Conservation (phyloP, 2,113 vertebrate species). For the Hyaena hyaena region DNA sequence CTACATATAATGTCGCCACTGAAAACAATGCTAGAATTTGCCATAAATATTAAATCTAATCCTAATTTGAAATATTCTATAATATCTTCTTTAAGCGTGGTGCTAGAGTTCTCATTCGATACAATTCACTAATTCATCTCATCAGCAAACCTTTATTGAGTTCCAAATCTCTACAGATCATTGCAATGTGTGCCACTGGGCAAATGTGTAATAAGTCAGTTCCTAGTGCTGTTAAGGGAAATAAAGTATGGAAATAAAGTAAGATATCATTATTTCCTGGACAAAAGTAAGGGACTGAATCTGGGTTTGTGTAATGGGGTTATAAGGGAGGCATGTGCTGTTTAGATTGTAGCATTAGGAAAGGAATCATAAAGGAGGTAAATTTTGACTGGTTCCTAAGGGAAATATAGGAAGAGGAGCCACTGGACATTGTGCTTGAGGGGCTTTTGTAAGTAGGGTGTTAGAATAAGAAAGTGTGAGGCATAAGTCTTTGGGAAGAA, state of each 20-base stretch:
- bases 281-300: neutral
- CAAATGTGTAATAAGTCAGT: rapidly evolving
- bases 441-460: neutral
- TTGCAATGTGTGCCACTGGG: rapidly evolving
- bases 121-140: neutral
- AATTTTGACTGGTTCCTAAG: neutral
- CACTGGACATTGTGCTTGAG: neutral
- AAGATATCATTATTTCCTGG: neutral
- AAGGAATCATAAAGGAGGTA: neutral
- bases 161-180: neutral
- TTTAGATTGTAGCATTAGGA: neutral
- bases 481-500: neutral
- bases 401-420: rapidly evolving
- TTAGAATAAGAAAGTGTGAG: neutral
- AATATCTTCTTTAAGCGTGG: too few species aligned
- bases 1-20: rapidly evolving
- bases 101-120: rapidly evolving
- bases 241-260: too few species aligned
- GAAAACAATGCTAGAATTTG: too few species aligned
- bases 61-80: neutral
- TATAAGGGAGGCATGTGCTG: neutral
- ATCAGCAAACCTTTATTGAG: too few species aligned
- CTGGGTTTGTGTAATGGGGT: neutral
- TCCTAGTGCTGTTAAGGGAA: neutral
- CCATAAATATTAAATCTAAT: neutral